phyloP scores from a whole-genome alignment of 2,113 vertebrate species.

The Etia nguti region DNA sequence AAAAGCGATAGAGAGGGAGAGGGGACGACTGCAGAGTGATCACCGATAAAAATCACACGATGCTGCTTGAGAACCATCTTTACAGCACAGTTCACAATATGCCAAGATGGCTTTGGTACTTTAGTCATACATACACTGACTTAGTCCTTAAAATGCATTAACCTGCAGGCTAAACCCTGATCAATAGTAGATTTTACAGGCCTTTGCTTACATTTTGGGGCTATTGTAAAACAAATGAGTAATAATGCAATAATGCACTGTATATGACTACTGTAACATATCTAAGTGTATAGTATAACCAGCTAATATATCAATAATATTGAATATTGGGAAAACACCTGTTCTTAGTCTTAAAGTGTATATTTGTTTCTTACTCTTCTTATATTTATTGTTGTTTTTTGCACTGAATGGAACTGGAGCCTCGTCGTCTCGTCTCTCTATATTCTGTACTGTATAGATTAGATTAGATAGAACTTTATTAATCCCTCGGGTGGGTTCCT shows the following conservation, averaged over 20 bases:
- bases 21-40: conserved; percentile 32
- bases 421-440: no score
- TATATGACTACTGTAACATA: background rate
- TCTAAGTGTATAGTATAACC: background rate
- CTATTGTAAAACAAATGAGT: background rate
- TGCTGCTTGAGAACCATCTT: conserved; percentile 7
- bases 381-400: no score
- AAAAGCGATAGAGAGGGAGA: conserved; percentile 57
- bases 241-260: background rate
- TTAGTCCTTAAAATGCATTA: background rate
- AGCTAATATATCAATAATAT: background rate
- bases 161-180: background rate
- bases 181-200: background rate
- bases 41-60: conserved; percentile 14
- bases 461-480: no score
- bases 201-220: background rate
- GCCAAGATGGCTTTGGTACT: background rate
- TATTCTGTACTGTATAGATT: no score
- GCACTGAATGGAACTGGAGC: no score
- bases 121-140: background rate
- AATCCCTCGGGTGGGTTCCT: no score
- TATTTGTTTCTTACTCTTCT: no score
- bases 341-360: no score
- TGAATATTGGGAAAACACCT: background rate
- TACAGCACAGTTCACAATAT: conserved; percentile 31